Evolutionary conservation across 2,113 vertebrate genomes (phyloP).

Genomic region (Otolemur garnettii): DNA sequence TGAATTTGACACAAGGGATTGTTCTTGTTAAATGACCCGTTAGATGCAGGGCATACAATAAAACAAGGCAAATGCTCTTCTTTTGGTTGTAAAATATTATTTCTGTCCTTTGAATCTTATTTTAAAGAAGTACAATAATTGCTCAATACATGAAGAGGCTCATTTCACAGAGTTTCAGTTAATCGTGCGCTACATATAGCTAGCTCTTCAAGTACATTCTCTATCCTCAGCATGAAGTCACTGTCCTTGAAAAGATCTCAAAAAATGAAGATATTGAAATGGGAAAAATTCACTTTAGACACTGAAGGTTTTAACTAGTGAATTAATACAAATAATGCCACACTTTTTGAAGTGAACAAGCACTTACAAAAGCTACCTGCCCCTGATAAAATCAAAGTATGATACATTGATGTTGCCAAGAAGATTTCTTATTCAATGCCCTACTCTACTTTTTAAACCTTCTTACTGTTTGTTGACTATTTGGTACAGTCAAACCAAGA

Average conservation of each 20-base stretch:
- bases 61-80: neutral
- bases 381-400: conserved; percentile 42
- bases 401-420: neutral
- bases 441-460: neutral
- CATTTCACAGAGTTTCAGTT: conserved; percentile 44
- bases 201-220: conserved; percentile 60
- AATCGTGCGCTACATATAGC: conserved; percentile 24
- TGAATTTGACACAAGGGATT: conserved; percentile 44
- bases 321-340: conserved; percentile 59
- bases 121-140: conserved; percentile 52
- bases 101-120: conserved; percentile 46
- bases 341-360: conserved; percentile 57
- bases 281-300: conserved; percentile 56
- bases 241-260: conserved; percentile 71
- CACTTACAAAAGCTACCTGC: conserved; percentile 36
- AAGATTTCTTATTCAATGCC: conserved; percentile 24
- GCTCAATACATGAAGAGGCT: neutral
- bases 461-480: conserved; percentile 32
- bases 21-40: conserved; percentile 26
- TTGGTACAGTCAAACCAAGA: conserved; percentile 38
- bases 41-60: conserved; percentile 16
- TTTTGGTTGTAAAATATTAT: conserved; percentile 52
- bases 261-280: conserved; percentile 57
- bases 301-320: conserved; percentile 35
- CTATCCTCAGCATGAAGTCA: conserved; percentile 39